Evolutionary conservation across 2,113 vertebrate species (phyloP).

Genomic region (Buteo buteo): DNA sequence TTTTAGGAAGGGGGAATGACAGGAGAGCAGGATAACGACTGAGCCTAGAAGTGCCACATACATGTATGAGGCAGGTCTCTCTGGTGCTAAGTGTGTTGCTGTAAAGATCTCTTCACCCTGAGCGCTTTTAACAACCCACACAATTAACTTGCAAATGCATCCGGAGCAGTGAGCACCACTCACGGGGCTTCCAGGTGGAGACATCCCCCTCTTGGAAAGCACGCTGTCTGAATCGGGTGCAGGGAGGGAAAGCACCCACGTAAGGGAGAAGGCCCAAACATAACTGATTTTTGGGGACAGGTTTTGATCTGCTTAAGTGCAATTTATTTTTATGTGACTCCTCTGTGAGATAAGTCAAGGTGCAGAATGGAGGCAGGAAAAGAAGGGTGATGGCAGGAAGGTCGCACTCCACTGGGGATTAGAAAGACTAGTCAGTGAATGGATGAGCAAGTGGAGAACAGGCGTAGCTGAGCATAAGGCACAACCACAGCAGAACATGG

Average conservation of each 20-base stretch:
- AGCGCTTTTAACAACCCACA: background rate
- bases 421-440: background rate
- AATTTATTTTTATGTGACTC: background rate
- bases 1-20: background rate
- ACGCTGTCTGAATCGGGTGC: too few relatives aligned
- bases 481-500: background rate
- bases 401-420: background rate
- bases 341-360: background rate
- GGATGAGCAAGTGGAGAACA: background rate
- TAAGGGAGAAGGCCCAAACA: background rate
- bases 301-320: background rate
- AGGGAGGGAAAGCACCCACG: background rate
- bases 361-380: background rate
- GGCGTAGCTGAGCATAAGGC: accelerated
- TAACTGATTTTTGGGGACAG: background rate
- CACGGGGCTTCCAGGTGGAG: accelerated
- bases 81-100: background rate
- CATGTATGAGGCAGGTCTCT: accelerated
- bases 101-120: background rate
- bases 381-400: background rate
- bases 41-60: background rate
- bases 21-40: background rate
- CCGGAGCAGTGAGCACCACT: background rate
- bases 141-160: background rate
- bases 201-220: background rate